Percentiles rank a stretch among this genome's conserved stretches.
Evolutionary conservation across 2,888 invertebrate genomes (phyloP).

Genomic region (Acrocera orbiculus): DNA sequence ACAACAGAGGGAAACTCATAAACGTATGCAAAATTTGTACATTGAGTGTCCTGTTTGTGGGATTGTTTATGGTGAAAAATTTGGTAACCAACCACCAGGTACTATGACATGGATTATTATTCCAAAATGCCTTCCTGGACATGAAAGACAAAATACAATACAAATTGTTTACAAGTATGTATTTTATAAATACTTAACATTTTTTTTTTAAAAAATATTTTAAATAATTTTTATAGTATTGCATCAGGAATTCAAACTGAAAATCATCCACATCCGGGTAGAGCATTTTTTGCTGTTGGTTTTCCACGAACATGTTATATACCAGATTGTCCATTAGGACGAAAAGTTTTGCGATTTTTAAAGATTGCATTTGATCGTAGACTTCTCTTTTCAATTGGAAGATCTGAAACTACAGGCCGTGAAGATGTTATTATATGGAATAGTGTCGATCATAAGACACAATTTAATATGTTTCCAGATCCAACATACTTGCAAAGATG

Average conservation of each 20-base stretch:
- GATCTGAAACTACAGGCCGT: constrained; percentile 77
- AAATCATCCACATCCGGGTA: constrained; percentile 63
- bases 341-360: constrained; percentile 56
- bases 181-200: constrained; percentile 1
- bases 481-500: constrained; percentile 49
- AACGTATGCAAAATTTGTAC: constrained; percentile 40
- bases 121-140: constrained; percentile 50
- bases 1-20: constrained; percentile 34
- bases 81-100: constrained; percentile 66
- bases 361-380: constrained; percentile 71
- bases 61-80: constrained; percentile 61
- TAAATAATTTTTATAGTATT: constrained; percentile 38
- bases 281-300: constrained; percentile 75
- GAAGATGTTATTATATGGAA: constrained; percentile 89
- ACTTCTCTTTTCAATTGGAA: constrained; percentile 67
- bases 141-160: constrained; percentile 46
- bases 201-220: constrained; percentile 1
- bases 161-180: constrained; percentile 67
- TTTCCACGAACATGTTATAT: constrained; percentile 69
- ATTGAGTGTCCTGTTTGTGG: constrained; percentile 79
- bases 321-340: constrained; percentile 67
- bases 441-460: constrained; percentile 73
- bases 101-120: constrained; percentile 67
- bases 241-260: constrained; percentile 67
- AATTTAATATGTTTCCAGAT: constrained; percentile 60